Base-by-base conservation (phyloP, 2,797 vertebrate species). In the Chiroxiphia lanceolata region DNA sequence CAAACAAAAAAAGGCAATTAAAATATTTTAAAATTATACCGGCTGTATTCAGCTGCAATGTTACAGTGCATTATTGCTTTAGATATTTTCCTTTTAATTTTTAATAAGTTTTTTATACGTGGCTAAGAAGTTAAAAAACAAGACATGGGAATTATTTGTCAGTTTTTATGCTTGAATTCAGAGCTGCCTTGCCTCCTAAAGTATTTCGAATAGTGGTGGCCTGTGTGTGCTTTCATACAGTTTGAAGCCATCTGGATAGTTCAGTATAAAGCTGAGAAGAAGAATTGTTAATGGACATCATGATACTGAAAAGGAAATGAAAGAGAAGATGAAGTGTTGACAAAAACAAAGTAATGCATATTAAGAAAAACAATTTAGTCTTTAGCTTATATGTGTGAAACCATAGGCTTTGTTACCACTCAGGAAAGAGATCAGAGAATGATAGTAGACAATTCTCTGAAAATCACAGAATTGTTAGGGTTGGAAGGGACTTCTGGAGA, bases 101-200 rank as follows among this genome's bases (percentile, higher is more conserved):
- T 27, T 3, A 40, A n/a, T 7, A 11, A 3, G 13, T 15, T 1
- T 33, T 70, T 67, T 3, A 2, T 25, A 5, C 19, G 3, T 71
- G 36, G 20, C 13, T 71, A 60, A 3, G 18, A 51, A 60, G 10
- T 54, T 54, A 9, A 40, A 83, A 86, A 60, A 34, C 3, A 34
- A 53, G 27, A 44, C 21, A 13, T 48, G 27, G 15, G 7, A 80
- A 57, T 69, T 78, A 56, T 36, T 77, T 69, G 7, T 65, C 25
- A 17, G 8, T 15, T 84, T 81, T 69, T 69, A 65, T 6, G 18
- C 7, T 47, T 47, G 36, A 26, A 2, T 81, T 77, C 18, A 44
- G 36, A 56, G 8, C 17, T 63, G 25, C 13, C 29, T 83, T 9
- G 1, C 13, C 48, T 76, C 34, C 4, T 54, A 20, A 44, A 59